These are phyloP conservation scores for Tringa solitaria DNA, from an alignment of 2,113 vertebrate species.

Conservation along the genomic window DNA sequence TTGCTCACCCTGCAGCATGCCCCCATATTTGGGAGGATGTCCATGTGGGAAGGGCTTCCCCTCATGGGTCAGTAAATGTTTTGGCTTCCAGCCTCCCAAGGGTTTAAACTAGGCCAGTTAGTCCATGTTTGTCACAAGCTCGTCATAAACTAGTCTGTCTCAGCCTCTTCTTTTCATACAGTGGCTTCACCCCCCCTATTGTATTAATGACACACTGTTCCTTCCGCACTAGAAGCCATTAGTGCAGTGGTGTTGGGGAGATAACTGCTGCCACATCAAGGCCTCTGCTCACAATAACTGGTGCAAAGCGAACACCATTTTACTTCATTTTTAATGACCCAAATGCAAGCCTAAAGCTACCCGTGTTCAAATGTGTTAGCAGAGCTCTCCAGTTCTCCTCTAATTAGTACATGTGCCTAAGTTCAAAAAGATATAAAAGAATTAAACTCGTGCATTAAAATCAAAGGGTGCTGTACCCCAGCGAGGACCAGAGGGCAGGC, in stretches of 20 bases:
- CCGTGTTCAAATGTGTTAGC: not conserved
- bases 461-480: not conserved
- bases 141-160: not conserved
- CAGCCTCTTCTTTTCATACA: not conserved
- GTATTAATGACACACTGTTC: fast-evolving
- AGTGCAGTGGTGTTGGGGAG: not conserved
- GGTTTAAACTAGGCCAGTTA: not conserved
- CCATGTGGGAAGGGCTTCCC: not conserved
- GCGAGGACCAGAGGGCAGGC: not conserved
- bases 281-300: not conserved
- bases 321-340: conserved; percentile 18
- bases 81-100: not conserved
- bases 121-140: not conserved
- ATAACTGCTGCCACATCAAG: conserved; percentile 4
- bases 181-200: not conserved
- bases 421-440: not conserved
- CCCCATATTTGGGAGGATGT: not conserved
- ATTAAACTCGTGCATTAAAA: not conserved
- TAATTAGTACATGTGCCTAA: not conserved
- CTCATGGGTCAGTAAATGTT: not conserved
- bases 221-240: not conserved
- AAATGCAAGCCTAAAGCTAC: conserved; percentile 36
- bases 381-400: conserved; percentile 12
- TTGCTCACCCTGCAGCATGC: not conserved
- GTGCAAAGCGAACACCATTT: not conserved